These are phyloP conservation scores for Bryconaethiops microstoma DNA, from an alignment of 2,797 vertebrate genomes.

Conservation along the genomic window DNA sequence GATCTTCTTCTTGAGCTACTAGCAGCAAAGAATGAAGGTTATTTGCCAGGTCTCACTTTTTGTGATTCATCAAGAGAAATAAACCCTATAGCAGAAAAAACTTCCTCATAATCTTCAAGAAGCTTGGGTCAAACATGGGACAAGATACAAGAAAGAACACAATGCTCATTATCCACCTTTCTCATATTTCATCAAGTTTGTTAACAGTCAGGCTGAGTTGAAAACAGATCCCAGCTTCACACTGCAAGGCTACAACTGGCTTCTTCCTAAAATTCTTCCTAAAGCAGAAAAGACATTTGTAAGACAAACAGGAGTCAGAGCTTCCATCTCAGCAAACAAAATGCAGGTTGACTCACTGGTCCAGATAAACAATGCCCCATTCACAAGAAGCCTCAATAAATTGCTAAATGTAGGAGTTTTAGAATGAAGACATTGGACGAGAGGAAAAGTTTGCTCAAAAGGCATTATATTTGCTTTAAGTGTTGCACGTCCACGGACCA, in stretches of 20 bases:
- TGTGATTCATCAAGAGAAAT: too few relatives aligned
- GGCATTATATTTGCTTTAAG: not conserved
- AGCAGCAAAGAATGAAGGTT: not conserved
- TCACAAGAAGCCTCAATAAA: not conserved
- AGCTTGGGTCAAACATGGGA: not conserved
- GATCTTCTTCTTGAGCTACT: not conserved
- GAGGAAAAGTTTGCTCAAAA: not conserved
- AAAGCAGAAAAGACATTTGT: not conserved
- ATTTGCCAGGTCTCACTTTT: not conserved
- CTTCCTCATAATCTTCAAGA: slow-evolving; percentile 22
- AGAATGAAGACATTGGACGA: not conserved
- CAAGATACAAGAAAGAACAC: slow-evolving; percentile 29
- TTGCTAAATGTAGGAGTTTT: not conserved
- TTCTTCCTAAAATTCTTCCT: rapidly evolving
- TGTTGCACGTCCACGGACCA: not conserved
- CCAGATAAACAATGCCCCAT: too few relatives aligned
- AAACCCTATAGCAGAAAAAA: not conserved
- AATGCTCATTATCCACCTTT: slow-evolving; percentile 32
- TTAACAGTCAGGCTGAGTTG: slow-evolving; percentile 26
- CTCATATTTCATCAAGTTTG: slow-evolving; percentile 42
- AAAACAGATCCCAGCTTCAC: slow-evolving; percentile 44
- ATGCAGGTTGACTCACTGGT: too few relatives aligned
- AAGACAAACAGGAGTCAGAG: too few relatives aligned
- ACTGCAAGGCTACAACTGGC: not conserved
- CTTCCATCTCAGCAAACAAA: too few relatives aligned